Percentiles rank a stretch among this genome's conserved stretches.
Evolutionary conservation across 2,113 vertebrate species (phyloP).

Genomic region (Synodontis membranacea): DNA sequence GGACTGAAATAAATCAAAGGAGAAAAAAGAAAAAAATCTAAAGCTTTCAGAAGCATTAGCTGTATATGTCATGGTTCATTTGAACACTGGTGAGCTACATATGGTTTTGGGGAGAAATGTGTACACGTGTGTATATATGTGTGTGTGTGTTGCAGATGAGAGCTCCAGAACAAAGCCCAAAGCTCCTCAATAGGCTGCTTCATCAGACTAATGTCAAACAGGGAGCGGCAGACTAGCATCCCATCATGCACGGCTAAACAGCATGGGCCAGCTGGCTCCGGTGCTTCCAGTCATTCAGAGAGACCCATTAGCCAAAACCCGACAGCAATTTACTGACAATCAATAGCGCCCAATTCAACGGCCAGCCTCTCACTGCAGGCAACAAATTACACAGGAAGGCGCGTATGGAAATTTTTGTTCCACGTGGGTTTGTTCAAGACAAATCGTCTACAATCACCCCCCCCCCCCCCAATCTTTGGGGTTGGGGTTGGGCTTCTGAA

Average conservation of each 20-base stretch:
- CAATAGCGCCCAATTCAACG: conserved; percentile 52
- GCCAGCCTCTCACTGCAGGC: conserved; percentile 38
- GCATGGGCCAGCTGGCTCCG: conserved; percentile 39
- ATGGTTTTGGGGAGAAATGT: not conserved
- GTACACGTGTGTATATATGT: not conserved
- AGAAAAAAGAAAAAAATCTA: not conserved
- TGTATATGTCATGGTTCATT: not conserved
- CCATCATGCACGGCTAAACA: conserved; percentile 38
- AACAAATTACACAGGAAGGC: conserved; percentile 43
- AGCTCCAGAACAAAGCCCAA: conserved; percentile 23
- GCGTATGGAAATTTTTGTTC: conserved; percentile 52
- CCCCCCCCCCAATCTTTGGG: not conserved
- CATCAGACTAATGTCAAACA: conserved; percentile 40
- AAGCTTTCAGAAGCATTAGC: not conserved
- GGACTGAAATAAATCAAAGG: not conserved
- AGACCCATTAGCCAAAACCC: conserved; percentile 37
- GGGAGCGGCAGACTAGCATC: conserved; percentile 35
- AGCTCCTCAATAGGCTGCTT: conserved; percentile 17
- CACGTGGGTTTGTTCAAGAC: conserved; percentile 60
- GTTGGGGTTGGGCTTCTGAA: not conserved
- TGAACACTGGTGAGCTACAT: not conserved
- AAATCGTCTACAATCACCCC: conserved; percentile 30
- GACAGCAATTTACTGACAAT: conserved; percentile 49
- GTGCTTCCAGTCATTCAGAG: conserved; percentile 16
- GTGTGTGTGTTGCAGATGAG: not conserved